Base-by-base conservation (phyloP, 2,797 vertebrate species). In the Danio kyathit region DNA sequence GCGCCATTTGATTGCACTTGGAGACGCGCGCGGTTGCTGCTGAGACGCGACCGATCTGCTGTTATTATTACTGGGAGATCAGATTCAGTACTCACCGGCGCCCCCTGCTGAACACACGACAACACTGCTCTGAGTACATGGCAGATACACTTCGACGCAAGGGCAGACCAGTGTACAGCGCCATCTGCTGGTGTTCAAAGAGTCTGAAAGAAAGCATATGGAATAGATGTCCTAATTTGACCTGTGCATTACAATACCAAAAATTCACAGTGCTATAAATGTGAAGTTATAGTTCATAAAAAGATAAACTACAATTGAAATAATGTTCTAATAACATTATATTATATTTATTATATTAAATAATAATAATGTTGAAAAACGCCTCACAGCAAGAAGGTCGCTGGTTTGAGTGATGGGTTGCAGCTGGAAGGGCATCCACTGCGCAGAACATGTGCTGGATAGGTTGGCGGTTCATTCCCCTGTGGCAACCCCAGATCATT, bases 1-100 rank as follows among this genome's bases (percentile, higher is more conserved):
- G 75, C 83, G 83, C 82, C 80, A 86, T 85, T 84, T 79, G 83
- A 82, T 61, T 79, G 83, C 69, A 64, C 76, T 75, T 52, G 44
- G 17, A 73, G 57, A 41, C 43, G 60, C 74, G 71, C 40, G 74
- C 46, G 29, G 29, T 29, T 29, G 29, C 73, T 59, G 72, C 43
- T 19, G 57, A 82, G 80, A 77, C 75, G 59, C 59, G 11, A 40
- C n/a, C 46, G 43, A 56, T 60, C 67, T 76, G n/a, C 21, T 77
- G 44, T 72, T 76, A n/a, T 29, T 29, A 29, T 29, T 29, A 1
- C 29, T 29, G 29, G 29, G 29, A 77, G 51, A 71, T 19, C 41
- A 69, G 19, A 51, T 29, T 29, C 6, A 10, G 9, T 5, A 29
- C 43, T 60, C 38, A 49, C 52, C 41, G 49, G 71, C 64, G 84